These are phyloP conservation scores for Lysandra bellargus DNA, from an alignment of 2,888 invertebrate genomes.

Conservation along the genomic window DNA sequence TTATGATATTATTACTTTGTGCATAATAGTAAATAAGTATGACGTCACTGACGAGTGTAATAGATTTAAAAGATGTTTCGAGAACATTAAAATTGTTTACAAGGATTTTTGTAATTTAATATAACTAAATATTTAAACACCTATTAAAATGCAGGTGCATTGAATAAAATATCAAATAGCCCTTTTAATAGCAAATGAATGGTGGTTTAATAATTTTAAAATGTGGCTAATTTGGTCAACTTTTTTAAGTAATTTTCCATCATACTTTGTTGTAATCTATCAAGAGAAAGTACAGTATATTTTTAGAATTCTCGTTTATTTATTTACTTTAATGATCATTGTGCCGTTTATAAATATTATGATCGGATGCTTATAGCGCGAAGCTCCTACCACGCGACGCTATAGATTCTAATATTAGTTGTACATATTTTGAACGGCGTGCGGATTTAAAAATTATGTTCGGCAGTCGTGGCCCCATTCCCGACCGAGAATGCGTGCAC, in stretches of 20 bases:
- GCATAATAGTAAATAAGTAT: not conserved
- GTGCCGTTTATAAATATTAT: not conserved
- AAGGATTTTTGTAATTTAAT: not conserved
- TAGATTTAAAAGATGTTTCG: not conserved
- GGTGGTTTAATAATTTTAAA: no score
- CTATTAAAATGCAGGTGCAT: not conserved
- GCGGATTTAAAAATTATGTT: conserved; percentile 15
- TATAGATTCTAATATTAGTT: conserved; percentile 27
- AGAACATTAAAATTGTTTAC: not conserved
- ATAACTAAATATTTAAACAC: not conserved
- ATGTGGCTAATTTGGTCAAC: no score
- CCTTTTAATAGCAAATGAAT: not conserved
- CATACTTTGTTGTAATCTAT: no score
- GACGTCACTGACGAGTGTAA: not conserved
- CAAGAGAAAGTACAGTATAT: no score
- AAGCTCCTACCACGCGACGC: not conserved
- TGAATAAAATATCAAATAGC: not conserved
- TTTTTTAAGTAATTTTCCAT: no score
- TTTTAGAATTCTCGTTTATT: not conserved
- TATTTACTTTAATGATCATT: not conserved
- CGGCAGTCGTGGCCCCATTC: conserved; percentile 39
- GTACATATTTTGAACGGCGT: conserved; percentile 18
- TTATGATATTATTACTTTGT: not conserved
- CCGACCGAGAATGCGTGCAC: conserved; percentile 36
- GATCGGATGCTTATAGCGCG: not conserved